Base-by-base conservation (phyloP, 2,888 invertebrate genomes). In the Crematogaster levior region DNA sequence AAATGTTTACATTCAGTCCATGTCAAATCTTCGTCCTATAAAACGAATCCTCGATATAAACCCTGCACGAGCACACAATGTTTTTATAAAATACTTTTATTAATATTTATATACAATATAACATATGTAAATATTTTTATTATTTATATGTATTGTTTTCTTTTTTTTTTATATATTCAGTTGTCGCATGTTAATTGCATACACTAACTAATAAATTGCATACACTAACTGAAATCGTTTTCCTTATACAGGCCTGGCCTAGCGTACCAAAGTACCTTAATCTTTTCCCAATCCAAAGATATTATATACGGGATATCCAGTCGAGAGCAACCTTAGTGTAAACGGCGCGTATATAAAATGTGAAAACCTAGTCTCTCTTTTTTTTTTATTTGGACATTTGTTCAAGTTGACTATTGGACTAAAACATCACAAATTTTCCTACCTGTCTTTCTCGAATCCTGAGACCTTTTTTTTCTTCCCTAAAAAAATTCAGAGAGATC, bases 231-330 rank as follows among this genome's bases (percentile, higher is more conserved):
- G 84, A 87, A 86, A 87, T 79, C 82, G 84, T 79, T 87, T 82
- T 88, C 43, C 85, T 85, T 89, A 72, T 89, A 92, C 89, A 93
- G 93, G 94, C 93, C 94, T 92, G 94, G 94, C 92, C 93, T 94
- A 94, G 94, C 94, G 94, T 94, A 94, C 93, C 93, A 93, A 94
- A 94, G 92, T 91, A 93, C 93, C 92, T 90, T 85, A 82, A 75
- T 58, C 81, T 81, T 74, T 48, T 77, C 82, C 81, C 27, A 80
- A 75, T 85, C 88, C 89, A 88, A 89, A 89, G 88, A 90, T 79
- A 79, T 82, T 79, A n/a, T 68, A 83, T 74, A 53, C 66, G 82
- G 81, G 81, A 66, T 72, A 37, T 56, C 18, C 61, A 46, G 72
- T 77, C 82, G 81, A 61, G 61, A 82, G 68, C 27, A 27, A 51